These are phyloP conservation scores for Cnemophilus loriae DNA, from an alignment of 2,113 vertebrate genomes.

Conservation along the genomic window DNA sequence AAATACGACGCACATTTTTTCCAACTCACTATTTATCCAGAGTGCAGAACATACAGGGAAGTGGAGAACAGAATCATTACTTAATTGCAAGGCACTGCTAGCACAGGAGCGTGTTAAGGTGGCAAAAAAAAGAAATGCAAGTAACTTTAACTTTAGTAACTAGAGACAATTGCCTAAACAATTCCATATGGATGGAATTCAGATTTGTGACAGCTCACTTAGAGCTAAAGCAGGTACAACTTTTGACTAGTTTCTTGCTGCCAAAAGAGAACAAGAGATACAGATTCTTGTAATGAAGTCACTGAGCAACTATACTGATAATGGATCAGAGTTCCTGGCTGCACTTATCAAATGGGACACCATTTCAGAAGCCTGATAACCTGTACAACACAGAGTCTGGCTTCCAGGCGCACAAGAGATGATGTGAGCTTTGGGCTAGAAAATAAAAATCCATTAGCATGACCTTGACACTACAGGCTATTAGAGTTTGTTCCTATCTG, in stretches of 20 bases:
- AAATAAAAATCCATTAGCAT: neutral
- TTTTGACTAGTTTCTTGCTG: neutral
- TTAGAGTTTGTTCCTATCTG: neutral
- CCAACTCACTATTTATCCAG: neutral
- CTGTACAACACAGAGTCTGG: neutral
- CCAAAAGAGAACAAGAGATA: neutral
- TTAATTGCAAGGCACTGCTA: neutral
- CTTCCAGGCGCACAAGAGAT: neutral
- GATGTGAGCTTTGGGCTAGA: neutral
- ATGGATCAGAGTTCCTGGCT: neutral
- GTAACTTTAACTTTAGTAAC: neutral
- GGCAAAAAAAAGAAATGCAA: neutral
- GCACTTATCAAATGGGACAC: neutral
- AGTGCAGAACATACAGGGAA: neutral
- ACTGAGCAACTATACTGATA: neutral
- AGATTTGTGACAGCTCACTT: neutral
- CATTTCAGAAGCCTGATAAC: neutral
- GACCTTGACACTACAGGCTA: neutral
- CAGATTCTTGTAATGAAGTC: too few species aligned
- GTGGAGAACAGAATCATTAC: neutral
- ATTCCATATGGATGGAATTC: neutral
- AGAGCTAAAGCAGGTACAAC: neutral
- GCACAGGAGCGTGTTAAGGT: accelerated
- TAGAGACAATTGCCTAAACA: neutral
- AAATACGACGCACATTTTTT: neutral